Evolutionary conservation across 2,797 vertebrate genomes (phyloP).

Genomic region (Paratrypauchen microcephalus): DNA sequence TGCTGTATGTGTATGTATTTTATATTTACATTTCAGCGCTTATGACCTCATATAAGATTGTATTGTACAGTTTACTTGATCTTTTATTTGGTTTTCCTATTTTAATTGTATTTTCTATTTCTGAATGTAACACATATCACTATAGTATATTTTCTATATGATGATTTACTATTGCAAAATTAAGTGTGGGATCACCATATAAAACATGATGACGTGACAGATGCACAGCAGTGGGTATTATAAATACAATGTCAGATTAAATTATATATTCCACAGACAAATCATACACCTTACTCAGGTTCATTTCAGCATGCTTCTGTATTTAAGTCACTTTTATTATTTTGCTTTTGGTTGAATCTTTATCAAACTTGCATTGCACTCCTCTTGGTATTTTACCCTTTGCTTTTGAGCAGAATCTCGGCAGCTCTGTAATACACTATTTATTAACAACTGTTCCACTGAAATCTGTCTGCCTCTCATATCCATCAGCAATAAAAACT

Average conservation of each 20-base stretch:
- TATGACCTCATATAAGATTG: not conserved
- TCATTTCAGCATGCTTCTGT: not conserved
- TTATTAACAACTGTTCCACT: slow-evolving; percentile 45
- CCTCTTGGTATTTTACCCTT: slow-evolving; percentile 14
- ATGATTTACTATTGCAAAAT: slow-evolving; percentile 13
- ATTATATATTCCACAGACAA: not conserved
- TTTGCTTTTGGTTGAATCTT: slow-evolving; percentile 13
- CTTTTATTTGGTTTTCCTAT: slow-evolving; percentile 40
- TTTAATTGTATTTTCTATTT: slow-evolving; percentile 21
- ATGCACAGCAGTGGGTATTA: not conserved
- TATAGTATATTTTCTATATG: slow-evolving; percentile 33
- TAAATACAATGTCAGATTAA: not conserved
- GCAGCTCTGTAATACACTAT: slow-evolving; percentile 44
- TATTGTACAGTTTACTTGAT: slow-evolving; percentile 39
- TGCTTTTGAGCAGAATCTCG: slow-evolving; percentile 15
- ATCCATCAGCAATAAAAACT: slow-evolving; percentile 50
- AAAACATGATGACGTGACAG: no score
- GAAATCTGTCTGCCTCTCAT: slow-evolving; percentile 21
- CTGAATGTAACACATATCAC: slow-evolving; percentile 14
- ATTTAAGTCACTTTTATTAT: slow-evolving; percentile 2
- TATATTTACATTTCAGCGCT: slow-evolving; percentile 12
- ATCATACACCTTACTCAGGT: slow-evolving; percentile 8
- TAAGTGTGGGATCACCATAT: not conserved
- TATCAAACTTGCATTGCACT: slow-evolving; percentile 6
- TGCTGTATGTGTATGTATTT: not conserved